Evolutionary conservation across 2,888 invertebrate species (phyloP), one percentile per base, ranked within the genome.

Genomic region (Julus scandinavius): DNA sequence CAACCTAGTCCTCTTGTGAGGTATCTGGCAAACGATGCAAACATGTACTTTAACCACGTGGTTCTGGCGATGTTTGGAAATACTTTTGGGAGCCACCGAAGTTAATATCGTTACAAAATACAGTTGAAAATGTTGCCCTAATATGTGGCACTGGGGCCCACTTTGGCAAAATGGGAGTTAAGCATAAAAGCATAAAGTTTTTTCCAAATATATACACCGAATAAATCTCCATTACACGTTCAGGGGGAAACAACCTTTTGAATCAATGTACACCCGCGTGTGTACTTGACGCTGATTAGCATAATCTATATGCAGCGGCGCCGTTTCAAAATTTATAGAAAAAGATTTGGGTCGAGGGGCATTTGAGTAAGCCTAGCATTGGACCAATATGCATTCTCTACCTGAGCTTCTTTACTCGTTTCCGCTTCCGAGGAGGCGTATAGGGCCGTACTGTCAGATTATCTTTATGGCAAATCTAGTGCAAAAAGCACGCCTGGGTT

Each of bases 251-350:
- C 58, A 63, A 63, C 58, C 58, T 63, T 63, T 63, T 63, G 58
- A 63, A 63, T 63, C 58, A 63, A 63, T 63, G 58, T 63, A 63
- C n/a, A 63, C 58, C 58, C 58, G n/a, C 15, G 58, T 63, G 58
- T 63, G 58, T 63, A 63, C 58, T 63, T n/a, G 58, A 63, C 58
- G 58, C 58, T 63, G 58, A 63, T 63, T 63, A 63, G 58, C 58
- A 63, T 63, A 63, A 63, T 63, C 58, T 63, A 63, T 63, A 63
- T 63, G 58, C 58, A 63, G 58, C 58, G n/a, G 58, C 58, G n/a
- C n/a, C 58, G 58, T 63, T 63, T 63, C n/a, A 63, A 63, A 63
- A 63, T 63, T 63, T 63, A 63, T 63, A 63, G 58, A 63, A 63
- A 63, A 63, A 63, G 58, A 63, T 63, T 63, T 63, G n/a, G 58